These are phyloP conservation scores for Xenopus laevis DNA, from an alignment of 2,113 vertebrate species.

Conservation along the genomic window DNA sequence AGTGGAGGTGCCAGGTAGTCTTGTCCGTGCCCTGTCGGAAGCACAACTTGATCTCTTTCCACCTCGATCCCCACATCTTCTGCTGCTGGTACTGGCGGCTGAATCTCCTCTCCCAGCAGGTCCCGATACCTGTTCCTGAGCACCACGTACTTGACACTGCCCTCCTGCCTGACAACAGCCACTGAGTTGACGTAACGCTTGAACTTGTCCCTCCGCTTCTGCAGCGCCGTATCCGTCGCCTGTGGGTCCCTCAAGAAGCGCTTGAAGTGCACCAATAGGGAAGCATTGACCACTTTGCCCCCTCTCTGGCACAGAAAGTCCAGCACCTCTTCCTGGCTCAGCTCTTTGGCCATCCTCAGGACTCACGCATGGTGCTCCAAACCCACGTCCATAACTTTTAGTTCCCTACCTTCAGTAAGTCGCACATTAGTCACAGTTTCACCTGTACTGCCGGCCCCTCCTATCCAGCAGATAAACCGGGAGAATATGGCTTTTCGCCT, in stretches of 20 bases:
- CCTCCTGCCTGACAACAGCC: constrained; percentile 76
- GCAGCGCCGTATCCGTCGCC: constrained; percentile 58
- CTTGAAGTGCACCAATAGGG: constrained; percentile 76
- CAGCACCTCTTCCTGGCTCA: constrained; percentile 82
- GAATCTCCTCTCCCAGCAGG: constrained; percentile 61
- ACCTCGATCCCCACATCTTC: neutral
- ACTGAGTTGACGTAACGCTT: constrained; percentile 86
- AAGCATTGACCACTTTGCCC: constrained; percentile 76
- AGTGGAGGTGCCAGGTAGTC: neutral
- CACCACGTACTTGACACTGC: constrained; percentile 69
- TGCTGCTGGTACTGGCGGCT: constrained; percentile 15
- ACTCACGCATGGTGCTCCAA: neutral
- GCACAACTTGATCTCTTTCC: neutral
- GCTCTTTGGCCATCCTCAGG: constrained; percentile 72
- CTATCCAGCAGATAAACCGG: constrained; percentile 13
- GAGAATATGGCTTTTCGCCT: neutral
- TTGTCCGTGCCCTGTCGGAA: neutral
- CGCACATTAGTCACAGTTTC: constrained; percentile 9
- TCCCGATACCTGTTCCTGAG: constrained; percentile 72
- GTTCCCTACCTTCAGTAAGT: neutral
- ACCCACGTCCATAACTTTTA: neutral
- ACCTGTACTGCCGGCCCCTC: constrained; percentile 30
- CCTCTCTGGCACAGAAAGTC: constrained; percentile 73
- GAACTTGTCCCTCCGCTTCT: constrained; percentile 78
- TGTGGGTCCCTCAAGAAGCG: constrained; percentile 73